Conservation (phyloP, 2,113 vertebrate genomes). For the Mormyrus lacerda region DNA sequence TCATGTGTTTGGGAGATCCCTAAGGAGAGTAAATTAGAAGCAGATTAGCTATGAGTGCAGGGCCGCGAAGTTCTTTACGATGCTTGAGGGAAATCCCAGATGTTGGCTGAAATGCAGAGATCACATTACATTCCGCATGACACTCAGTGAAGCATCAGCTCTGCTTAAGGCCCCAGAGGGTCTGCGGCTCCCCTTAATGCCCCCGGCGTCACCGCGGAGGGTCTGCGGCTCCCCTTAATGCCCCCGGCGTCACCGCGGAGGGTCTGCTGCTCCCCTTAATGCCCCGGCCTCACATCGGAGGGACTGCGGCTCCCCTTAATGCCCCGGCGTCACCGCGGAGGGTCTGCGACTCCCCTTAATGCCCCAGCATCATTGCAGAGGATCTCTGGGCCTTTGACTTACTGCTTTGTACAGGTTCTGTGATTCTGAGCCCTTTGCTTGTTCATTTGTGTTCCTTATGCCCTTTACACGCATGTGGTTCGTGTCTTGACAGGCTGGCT, state of each 20-base stretch:
- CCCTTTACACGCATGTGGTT: not conserved
- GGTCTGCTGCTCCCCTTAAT: no score
- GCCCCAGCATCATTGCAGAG: fast-evolving
- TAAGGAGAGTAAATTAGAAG: not conserved
- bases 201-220: no score
- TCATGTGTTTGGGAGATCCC: not conserved
- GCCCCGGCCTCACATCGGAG: no score
- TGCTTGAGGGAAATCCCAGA: not conserved
- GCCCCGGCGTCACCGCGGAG: no score
- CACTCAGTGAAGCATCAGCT: not conserved
- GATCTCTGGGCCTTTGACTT: not conserved
- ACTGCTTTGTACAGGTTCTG: not conserved
- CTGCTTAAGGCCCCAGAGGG: not conserved
- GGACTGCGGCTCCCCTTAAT: no score
- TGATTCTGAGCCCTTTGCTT: not conserved
- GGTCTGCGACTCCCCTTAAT: no score
- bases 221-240: no score
- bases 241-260: no score
- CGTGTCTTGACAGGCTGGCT: not conserved
- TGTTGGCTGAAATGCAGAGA: not conserved
- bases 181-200: not conserved
- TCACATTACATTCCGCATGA: not conserved
- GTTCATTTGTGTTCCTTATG: not conserved
- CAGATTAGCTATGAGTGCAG: not conserved
- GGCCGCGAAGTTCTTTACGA: not conserved